Base-by-base conservation (phyloP, 2,888 invertebrate species). In the Sminthurides aquaticus region DNA sequence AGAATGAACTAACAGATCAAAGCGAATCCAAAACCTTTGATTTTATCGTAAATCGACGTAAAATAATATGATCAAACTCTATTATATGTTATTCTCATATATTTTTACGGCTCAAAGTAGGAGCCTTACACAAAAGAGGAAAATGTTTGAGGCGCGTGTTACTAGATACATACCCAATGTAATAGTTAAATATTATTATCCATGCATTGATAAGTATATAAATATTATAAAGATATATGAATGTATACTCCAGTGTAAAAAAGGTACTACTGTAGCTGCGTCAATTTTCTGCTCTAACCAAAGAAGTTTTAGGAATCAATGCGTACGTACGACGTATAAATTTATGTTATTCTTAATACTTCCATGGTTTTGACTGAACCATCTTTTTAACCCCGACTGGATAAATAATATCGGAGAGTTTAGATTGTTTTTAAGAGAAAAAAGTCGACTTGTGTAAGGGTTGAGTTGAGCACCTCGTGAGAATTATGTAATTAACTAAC, bases 361-460 rank as follows among this genome's bases (percentile, higher is more conserved):
- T 64, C 64, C 57, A 49, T 60, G 60, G 60, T 48, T 64, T 58
- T 64, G 64, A 64, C 64, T 64, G 64, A 64, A 59, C 54, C 58
- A 58, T 58, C 20, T 58, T 52, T 64, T 64, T 52, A 59, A 64
- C 54, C 59, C 60, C 64, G 64, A 64, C 64, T 64, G 64, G 64
- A 64, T 52, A 52, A 20, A 34, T 34, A 34, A 15, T 34, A 34
- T 34, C 43, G 43, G 43, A 5, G 15, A 34, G 43, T 11, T 5
- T 15, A 34, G 15, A 34, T 15, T 34, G 43, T 34, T 34, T 34
- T 15, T 34, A 34, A n/a, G n/a, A n/a, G n/a, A n/a, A n/a, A n/a
- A 34, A 34, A 11, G 15, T 34, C 15, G 15, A 34, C 43, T 34
- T 34, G 43, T 34, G 43, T 34, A 22, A 52, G 11, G 52, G 52